Conservation (phyloP, 2,797 vertebrate genomes). For the Florisuga fusca region DNA sequence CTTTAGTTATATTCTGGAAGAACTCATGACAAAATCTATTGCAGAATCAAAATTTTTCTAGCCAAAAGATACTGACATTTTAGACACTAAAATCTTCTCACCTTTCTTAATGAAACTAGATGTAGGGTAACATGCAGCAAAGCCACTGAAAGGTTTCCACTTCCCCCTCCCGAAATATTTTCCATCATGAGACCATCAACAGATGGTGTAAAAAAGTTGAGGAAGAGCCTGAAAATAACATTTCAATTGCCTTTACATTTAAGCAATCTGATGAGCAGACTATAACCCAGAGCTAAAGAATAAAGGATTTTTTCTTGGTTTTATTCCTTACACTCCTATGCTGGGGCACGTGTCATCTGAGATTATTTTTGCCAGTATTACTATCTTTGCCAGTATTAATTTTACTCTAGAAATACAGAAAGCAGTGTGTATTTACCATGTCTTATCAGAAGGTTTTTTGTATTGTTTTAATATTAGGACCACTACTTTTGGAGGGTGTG, state of each 20-base stretch:
- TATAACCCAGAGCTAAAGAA: neutral
- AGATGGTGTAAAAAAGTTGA: neutral
- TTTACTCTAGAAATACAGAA: neutral
- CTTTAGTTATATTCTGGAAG: neutral
- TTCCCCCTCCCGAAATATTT: neutral
- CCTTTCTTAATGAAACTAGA: neutral
- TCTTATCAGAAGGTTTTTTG: neutral
- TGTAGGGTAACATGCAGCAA: neutral
- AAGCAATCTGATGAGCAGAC: neutral
- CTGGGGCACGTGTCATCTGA: neutral
- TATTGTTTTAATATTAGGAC: neutral
- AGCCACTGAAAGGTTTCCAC: neutral
- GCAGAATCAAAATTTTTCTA: neutral
- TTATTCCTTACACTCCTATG: neutral
- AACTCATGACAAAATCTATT: neutral
- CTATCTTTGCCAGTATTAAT: neutral
- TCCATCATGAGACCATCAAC: neutral
- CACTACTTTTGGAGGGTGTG: neutral
- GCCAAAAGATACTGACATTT: neutral
- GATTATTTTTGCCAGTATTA: neutral
- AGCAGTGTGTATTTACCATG: neutral
- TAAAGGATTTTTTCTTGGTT: fast-evolving
- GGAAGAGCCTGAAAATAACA: neutral
- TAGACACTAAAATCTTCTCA: neutral
- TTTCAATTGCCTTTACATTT: neutral